A percentile compares a stretch with the other conserved stretches of the same genome.
phyloP scores from a whole-genome alignment of 2,113 vertebrate genomes.

The Asarcornis scutulata region DNA sequence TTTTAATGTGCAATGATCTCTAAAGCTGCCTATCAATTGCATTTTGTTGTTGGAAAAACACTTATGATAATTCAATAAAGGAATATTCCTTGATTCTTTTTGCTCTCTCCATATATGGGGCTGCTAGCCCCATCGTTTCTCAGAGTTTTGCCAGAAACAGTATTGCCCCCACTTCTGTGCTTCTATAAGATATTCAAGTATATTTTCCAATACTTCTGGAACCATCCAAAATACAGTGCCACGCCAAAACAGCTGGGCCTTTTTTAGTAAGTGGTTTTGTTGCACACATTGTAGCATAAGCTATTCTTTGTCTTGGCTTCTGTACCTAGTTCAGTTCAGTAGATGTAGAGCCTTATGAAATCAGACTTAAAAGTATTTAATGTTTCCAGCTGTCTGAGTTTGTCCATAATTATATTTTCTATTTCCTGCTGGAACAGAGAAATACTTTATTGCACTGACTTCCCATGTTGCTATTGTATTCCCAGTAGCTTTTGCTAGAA shows the following conservation, averaged over 20 bases:
- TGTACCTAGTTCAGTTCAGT: background rate
- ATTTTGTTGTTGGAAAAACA: background rate
- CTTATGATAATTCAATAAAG: background rate
- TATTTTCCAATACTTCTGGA: background rate
- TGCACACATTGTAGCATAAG: background rate
- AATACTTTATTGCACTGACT: background rate
- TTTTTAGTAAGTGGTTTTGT: background rate
- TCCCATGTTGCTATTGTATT: background rate
- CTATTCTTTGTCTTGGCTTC: background rate
- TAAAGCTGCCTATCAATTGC: background rate
- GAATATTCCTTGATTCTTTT: background rate
- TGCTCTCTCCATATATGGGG: background rate
- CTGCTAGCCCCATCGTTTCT: background rate
- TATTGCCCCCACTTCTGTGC: background rate
- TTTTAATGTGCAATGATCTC: background rate
- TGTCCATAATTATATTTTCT: background rate
- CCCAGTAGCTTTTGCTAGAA: conserved; percentile 18
- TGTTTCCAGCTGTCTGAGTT: background rate
- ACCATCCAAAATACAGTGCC: background rate
- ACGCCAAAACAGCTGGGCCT: background rate
- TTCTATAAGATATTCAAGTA: background rate
- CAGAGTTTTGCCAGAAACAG: background rate
- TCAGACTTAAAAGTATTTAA: background rate
- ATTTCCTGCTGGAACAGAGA: background rate
- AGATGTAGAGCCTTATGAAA: background rate